Evolutionary conservation across 2,888 invertebrate species (phyloP).

Genomic region (Lasioglossum calceatum): DNA sequence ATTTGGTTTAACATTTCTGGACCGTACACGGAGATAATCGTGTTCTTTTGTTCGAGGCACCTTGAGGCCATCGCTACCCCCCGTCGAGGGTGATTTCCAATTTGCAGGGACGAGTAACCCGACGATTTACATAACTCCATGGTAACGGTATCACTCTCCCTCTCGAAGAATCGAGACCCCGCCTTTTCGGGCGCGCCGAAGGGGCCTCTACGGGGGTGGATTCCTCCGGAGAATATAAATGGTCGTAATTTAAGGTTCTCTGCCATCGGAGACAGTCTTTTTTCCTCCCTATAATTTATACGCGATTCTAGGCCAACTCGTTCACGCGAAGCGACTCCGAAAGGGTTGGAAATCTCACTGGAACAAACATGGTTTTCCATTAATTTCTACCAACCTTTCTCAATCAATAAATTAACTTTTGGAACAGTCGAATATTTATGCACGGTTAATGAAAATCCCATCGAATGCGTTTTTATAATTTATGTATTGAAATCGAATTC

Average conservation of each 20-base stretch:
- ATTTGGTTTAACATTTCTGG: not conserved
- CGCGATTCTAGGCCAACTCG: not conserved
- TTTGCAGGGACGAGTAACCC: conserved; percentile 76
- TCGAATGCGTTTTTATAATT: not conserved
- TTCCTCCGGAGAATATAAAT: conserved; percentile 64
- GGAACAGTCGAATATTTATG: not conserved
- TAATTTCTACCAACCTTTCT: not conserved
- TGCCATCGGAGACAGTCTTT: not conserved
- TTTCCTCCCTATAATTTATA: conserved; percentile 21
- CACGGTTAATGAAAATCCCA: not conserved
- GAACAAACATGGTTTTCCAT: not conserved
- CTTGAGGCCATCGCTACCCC: conserved; percentile 19
- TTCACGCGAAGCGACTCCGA: not conserved
- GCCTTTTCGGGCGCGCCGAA: conserved; percentile 37
- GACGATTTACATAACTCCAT: conserved; percentile 79
- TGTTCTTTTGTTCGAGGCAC: not conserved
- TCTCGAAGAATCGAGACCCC: conserved; percentile 55
- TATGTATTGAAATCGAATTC: not conserved
- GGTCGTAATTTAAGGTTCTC: conserved; percentile 53
- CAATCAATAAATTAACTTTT: not conserved
- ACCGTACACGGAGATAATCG: not conserved
- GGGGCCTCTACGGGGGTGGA: conserved; percentile 30
- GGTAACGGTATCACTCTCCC: conserved; percentile 69
- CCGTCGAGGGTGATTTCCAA: conserved; percentile 69
- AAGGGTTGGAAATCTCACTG: not conserved